Percentiles rank a stretch among this genome's conserved stretches.
Conservation (phyloP, 2,113 vertebrate species). For the Phylloscopus trochilus region DNA sequence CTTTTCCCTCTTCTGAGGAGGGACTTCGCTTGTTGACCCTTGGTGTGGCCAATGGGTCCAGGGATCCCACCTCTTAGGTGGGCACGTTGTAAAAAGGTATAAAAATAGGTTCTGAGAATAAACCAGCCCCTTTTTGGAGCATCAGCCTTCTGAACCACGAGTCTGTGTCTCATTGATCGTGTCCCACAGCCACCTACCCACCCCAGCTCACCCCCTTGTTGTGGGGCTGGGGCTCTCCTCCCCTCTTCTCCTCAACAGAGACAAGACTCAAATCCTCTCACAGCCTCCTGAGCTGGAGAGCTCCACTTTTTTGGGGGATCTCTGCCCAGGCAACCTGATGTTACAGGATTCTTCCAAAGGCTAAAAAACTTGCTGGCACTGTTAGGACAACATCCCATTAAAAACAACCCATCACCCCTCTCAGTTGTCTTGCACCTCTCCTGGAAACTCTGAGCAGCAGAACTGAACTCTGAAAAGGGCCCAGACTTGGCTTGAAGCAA, state of each 20-base stretch:
- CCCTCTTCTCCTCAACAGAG: not conserved
- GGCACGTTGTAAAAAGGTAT: no score
- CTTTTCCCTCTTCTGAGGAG: no score
- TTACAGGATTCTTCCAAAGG: not conserved
- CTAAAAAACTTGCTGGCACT: not conserved
- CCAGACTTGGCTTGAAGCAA: constrained; percentile 53
- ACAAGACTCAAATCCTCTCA: not conserved
- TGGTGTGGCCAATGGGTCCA: no score
- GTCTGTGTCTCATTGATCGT: no score
- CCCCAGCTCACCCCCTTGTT: not conserved
- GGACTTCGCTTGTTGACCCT: no score
- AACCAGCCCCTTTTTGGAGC: no score
- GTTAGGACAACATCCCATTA: not conserved
- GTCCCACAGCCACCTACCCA: not conserved
- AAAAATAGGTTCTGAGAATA: no score
- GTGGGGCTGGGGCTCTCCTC: not conserved
- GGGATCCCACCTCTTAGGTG: no score
- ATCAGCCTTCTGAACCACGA: no score
- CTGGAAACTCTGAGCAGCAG: not conserved
- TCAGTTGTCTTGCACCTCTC: not conserved
- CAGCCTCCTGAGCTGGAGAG: not conserved
- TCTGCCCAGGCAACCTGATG: not conserved
- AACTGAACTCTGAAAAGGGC: constrained; percentile 30
- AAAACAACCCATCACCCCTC: not conserved
- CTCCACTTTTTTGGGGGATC: not conserved